Percentiles rank a stretch among this genome's conserved stretches.
Evolutionary conservation across 2,797 vertebrate genomes (phyloP).

Genomic region (Macrochelys suwanniensis): DNA sequence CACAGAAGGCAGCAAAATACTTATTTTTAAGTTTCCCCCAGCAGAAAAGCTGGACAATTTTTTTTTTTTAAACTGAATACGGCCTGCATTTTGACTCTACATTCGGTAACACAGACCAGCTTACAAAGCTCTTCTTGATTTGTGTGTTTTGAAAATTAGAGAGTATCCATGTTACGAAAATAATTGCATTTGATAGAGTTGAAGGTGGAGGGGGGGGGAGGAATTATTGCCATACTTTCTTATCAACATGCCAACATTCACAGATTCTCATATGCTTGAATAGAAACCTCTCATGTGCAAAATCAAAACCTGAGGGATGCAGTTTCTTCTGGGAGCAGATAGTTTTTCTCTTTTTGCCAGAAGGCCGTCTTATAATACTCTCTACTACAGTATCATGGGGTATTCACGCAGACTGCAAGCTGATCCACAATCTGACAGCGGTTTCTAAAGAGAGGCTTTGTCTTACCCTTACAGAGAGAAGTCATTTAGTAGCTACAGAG

Average conservation of each 20-base stretch:
- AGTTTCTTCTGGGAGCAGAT: neutral
- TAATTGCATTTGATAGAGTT: conserved; percentile 12
- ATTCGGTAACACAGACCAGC: neutral
- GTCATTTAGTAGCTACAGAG: neutral
- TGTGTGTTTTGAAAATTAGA: conserved; percentile 7
- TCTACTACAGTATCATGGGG: neutral
- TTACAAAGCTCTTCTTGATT: neutral
- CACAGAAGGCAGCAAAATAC: accelerated
- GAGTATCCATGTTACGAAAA: neutral
- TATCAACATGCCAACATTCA: neutral
- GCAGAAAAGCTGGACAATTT: neutral
- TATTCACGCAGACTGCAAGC: neutral
- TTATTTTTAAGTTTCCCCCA: neutral
- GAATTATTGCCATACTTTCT: conserved; percentile 28
- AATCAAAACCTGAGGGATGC: conserved; percentile 57
- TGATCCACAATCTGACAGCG: neutral
- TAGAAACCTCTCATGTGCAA: conserved; percentile 57
- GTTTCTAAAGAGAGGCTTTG: neutral
- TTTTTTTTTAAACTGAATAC: neutral
- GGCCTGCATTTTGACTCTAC: neutral
- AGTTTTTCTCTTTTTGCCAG: conserved; percentile 45
- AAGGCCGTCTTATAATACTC: neutral
- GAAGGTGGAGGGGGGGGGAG: neutral
- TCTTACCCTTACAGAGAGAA: neutral
- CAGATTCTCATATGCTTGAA: conserved; percentile 25